A percentile compares a stretch with the other conserved stretches of the same genome.
Evolutionary conservation across 2,113 vertebrate species (phyloP).

Genomic region (Grantiella picta): DNA sequence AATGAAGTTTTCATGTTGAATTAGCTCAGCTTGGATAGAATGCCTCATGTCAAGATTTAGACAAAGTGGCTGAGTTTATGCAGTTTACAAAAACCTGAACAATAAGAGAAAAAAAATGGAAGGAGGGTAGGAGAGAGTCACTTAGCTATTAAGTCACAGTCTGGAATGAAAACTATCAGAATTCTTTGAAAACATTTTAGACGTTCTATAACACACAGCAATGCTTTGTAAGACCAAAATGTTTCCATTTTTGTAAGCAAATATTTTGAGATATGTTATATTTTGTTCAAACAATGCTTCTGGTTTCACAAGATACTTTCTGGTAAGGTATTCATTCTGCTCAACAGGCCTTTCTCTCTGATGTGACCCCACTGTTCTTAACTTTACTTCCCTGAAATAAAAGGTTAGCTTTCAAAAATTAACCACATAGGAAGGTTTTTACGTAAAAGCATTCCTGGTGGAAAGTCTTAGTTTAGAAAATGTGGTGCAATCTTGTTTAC

Average conservation of each 20-base stretch:
- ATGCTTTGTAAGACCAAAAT: neutral
- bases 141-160: neutral
- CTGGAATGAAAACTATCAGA: neutral
- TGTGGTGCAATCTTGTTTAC: neutral
- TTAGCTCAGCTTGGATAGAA: neutral
- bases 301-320: neutral
- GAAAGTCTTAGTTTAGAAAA: neutral
- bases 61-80: neutral
- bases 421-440: neutral
- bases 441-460: neutral
- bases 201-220: neutral
- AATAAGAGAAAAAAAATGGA: neutral
- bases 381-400: neutral
- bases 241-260: neutral
- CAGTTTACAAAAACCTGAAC: neutral
- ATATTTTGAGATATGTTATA: neutral
- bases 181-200: neutral
- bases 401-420: neutral
- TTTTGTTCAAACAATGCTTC: neutral
- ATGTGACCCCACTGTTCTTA: neutral
- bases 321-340: neutral
- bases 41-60: neutral
- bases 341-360: neutral
- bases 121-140: neutral
- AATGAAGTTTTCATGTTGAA: slow-evolving; percentile 21